Base-by-base conservation (phyloP, 1,140 invertebrate species). In the Trialeurodes vaporariorum region DNA sequence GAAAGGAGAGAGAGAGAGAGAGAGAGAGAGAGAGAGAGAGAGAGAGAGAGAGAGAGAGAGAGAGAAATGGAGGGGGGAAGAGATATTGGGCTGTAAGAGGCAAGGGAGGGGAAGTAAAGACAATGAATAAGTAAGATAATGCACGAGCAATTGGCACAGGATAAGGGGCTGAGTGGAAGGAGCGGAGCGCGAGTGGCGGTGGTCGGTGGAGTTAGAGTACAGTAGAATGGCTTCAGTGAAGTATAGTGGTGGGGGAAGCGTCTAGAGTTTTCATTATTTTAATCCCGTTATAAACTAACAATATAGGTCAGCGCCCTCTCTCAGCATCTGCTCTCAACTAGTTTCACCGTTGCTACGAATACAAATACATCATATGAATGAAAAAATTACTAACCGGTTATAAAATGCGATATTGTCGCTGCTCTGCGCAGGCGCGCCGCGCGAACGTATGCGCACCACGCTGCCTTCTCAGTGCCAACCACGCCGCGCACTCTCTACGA, bases 101-200 rank as follows among this genome's bases (percentile, higher is more conserved):
- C 34, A 17, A 49, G 34, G 34, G 34, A 49, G 34, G 34, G 34
- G 34, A 49, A 5, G 34, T 5, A n/a, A 17, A 49, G 34, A 49
- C 34, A 49, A 49, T 49, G 34, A 49, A 49, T 49, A 49, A 49
- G 34, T 49, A 49, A 49, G 34, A 49, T 49, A 49, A 49, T 49
- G 17, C 34, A 49, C 34, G 34, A 49, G 34, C 34, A 49, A 49
- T 49, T 49, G 34, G 34, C 34, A 49, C 34, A 49, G 17, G 34
- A n/a, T n/a, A n/a, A n/a, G n/a, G n/a, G n/a, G n/a, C n/a, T n/a
- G 34, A 49, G 34, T 5, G 17, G 34, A 17, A 17, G 34, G 34
- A 49, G 34, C 34, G 34, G n/a, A n/a, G n/a, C n/a, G n/a, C n/a
- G n/a, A n/a, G n/a, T n/a, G n/a, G n/a, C n/a, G n/a, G n/a, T n/a